Percentiles rank a stretch among this genome's conserved stretches.
Evolutionary conservation across 2,797 vertebrate genomes (phyloP).

Genomic region (Hoplostethus mediterraneus): DNA sequence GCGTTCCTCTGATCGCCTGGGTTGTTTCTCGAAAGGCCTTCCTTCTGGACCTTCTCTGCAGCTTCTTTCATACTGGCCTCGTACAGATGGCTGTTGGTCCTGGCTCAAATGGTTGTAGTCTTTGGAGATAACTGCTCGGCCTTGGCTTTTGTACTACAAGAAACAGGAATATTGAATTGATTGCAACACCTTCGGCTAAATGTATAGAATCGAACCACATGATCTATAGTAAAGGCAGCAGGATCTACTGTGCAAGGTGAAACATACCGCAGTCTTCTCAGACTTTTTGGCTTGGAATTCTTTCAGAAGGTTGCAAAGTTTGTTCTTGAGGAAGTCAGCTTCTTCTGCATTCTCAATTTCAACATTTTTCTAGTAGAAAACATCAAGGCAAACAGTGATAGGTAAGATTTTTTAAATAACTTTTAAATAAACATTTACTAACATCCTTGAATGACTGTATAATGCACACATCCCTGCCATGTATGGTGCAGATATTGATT

Average conservation of each 20-base stretch:
- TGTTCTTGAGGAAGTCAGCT: constrained; percentile 83
- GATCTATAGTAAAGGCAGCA: not conserved
- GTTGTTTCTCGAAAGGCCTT: constrained; percentile 28
- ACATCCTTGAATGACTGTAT: not conserved
- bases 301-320: constrained; percentile 80
- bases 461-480: not conserved
- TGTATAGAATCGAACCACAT: not conserved
- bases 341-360: constrained; percentile 85
- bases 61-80: constrained; percentile 40
- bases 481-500: not conserved
- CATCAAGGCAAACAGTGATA: constrained; percentile 9
- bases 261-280: constrained; percentile 67
- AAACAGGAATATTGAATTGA: constrained; percentile 25
- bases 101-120: constrained; percentile 58
- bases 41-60: constrained; percentile 53
- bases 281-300: constrained; percentile 83
- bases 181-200: constrained; percentile 6
- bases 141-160: constrained; percentile 54
- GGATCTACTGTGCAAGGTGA: not conserved
- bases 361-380: constrained; percentile 74
- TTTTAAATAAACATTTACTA: not conserved
- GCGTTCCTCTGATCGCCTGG: constrained; percentile 35
- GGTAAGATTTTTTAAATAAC: not conserved
- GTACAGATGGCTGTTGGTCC: constrained; percentile 26
- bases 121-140: constrained; percentile 26